Conservation (phyloP, 2,888 invertebrate species). For the Pterostichus madidus region DNA sequence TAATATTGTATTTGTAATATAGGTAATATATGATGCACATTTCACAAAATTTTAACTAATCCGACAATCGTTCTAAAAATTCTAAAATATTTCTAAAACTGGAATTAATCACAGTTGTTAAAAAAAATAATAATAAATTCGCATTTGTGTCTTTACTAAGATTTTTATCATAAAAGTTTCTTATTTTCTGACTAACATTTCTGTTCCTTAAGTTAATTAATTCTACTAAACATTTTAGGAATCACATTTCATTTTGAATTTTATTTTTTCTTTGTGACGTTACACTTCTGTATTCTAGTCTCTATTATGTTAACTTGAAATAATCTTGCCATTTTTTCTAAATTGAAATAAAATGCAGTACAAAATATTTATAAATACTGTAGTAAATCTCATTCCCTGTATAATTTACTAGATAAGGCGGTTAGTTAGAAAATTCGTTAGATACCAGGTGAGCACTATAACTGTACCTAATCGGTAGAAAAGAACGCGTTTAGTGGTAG, state of each 20-base stretch:
- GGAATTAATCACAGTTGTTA: too few species aligned
- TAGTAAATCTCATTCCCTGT: background rate
- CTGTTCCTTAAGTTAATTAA: too few species aligned
- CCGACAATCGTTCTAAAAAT: constrained; percentile 4
- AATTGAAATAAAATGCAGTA: constrained; percentile 23
- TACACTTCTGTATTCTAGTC: constrained; percentile 1
- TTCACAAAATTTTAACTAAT: background rate
- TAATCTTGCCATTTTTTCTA: background rate
- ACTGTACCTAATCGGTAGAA: background rate
- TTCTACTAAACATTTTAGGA: too few species aligned
- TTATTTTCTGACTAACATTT: too few species aligned
- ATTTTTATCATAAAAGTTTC: too few species aligned
- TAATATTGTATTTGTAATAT: too few species aligned
- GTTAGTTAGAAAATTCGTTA: constrained; percentile 12
- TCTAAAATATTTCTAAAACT: background rate
- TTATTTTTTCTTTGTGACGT: background rate
- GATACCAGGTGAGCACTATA: background rate
- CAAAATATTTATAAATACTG: constrained; percentile 30
- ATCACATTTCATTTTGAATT: too few species aligned
- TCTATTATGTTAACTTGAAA: background rate
- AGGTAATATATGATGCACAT: background rate
- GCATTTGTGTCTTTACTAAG: too few species aligned
- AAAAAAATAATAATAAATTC: too few species aligned
- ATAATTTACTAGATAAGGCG: constrained; percentile 4
- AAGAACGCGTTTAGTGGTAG: constrained; percentile 14